Percentiles rank a stretch among this genome's conserved stretches.
These are phyloP conservation scores for Hirudinaria manillensis DNA, from an alignment of 2,888 invertebrate genomes.

Conservation along the genomic window DNA sequence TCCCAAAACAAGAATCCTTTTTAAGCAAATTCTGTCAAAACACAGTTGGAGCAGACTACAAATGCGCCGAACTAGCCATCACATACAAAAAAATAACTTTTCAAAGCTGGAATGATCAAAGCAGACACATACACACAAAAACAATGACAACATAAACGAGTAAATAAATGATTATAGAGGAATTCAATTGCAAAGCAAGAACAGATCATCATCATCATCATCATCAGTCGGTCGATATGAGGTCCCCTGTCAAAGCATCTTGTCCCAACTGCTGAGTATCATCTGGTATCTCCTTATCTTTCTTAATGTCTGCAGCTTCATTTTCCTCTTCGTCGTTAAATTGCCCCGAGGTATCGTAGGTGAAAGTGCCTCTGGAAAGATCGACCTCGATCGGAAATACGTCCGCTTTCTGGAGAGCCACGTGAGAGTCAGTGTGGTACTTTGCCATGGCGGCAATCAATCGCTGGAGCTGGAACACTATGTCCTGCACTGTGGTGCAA, in stretches of 20 bases:
- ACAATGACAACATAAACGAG: too few species aligned
- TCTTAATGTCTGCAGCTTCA: constrained; percentile 16
- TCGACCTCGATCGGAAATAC: constrained; percentile 89
- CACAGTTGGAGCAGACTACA: too few species aligned
- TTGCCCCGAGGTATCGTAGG: constrained; percentile 59
- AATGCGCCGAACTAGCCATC: too few species aligned
- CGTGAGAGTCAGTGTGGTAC: constrained; percentile 69
- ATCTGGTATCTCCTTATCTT: neutral
- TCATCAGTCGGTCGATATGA: constrained; percentile 23
- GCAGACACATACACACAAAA: too few species aligned
- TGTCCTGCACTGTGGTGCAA: constrained; percentile 68
- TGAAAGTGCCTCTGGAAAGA: constrained; percentile 82
- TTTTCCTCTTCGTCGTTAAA: constrained; percentile 46
- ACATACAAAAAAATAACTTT: too few species aligned
- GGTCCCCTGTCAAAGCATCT: constrained; percentile 1
- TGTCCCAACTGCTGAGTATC: neutral
- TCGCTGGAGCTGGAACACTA: constrained; percentile 68
- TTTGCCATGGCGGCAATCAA: constrained; percentile 77
- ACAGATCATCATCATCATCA: neutral
- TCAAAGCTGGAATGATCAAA: too few species aligned
- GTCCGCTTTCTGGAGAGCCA: constrained; percentile 65
- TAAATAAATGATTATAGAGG: too few species aligned
- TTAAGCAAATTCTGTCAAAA: too few species aligned
- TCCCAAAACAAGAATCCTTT: too few species aligned
- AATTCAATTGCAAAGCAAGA: neutral